Percentiles rank a stretch among this genome's conserved stretches.
phyloP scores from a whole-genome alignment of 2,797 vertebrate species.

The Urosaurus nigricauda region DNA sequence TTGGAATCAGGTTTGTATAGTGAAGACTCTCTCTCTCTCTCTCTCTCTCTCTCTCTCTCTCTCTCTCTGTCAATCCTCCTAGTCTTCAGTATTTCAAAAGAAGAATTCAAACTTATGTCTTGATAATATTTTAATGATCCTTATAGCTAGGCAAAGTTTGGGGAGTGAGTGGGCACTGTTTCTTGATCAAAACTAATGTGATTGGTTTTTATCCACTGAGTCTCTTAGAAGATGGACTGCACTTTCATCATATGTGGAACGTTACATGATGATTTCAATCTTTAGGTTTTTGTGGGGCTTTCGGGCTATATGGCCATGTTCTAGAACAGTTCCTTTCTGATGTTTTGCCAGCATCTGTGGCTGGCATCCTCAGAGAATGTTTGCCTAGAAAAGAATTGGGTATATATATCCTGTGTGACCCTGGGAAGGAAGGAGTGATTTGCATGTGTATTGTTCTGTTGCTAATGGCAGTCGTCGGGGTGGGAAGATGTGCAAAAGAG shows the following conservation, averaged over 20 bases:
- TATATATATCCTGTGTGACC: too few relatives aligned
- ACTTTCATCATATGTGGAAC: neutral
- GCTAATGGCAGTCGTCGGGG: too few relatives aligned
- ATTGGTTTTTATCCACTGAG: neutral
- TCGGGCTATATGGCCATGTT: too few relatives aligned
- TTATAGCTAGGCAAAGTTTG: conserved; percentile 44
- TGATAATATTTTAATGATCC: conserved; percentile 58
- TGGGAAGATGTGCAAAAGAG: too few relatives aligned
- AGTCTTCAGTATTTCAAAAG: neutral
- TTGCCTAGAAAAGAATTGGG: too few relatives aligned
- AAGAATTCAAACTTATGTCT: conserved; percentile 36
- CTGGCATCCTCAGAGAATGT: too few relatives aligned
- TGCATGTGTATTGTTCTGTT: too few relatives aligned
- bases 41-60: conserved; percentile 24
- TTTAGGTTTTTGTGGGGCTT: too few relatives aligned
- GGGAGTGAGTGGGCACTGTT: conserved; percentile 33
- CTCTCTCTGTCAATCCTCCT: neutral
- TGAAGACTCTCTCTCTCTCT: neutral
- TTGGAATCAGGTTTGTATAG: too few relatives aligned
- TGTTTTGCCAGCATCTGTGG: too few relatives aligned
- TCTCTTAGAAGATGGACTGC: conserved; percentile 9
- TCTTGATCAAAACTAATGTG: conserved; percentile 48
- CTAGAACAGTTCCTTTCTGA: too few relatives aligned
- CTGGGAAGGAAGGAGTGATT: too few relatives aligned
- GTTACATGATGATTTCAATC: neutral